Base-by-base conservation (phyloP, 2,888 invertebrate genomes). In the Ceramica pisi region DNA sequence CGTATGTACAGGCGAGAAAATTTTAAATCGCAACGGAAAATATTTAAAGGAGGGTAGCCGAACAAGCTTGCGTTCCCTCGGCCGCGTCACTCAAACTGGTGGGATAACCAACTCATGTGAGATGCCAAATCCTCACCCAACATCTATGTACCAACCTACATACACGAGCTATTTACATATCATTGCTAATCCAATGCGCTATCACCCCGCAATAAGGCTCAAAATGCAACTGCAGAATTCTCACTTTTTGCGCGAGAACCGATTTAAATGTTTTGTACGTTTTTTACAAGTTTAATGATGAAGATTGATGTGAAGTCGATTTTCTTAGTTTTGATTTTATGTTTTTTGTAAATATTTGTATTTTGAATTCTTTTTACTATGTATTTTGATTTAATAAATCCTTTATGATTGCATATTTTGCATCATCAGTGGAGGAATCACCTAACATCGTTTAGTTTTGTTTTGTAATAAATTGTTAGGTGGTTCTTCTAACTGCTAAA, bases 71-170 rank as follows among this genome's bases (percentile, higher is more conserved):
- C 57, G 72, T 55, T 75, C 70, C 74, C 65, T 68, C 50, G 70
- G 19, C 66, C 68, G 75, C 71, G 69, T 71, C 78, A 71, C 61
- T 74, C 80, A 62, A 71, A 85, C 87, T 85, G 87, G 60, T 63
- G 38, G 64, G 65, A 61, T 66, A 75, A 80, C 72, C 66, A 70
- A 60, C 35, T 64, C 64, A 31, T 57, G 46, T 12, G 51, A 64
- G 75, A 78, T 86, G 83, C 84, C 87, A 86, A 86, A 81, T 78
- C 80, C 73, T 66, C 80, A 56, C 41, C 44, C 55, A 78, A 67
- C 75, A 53, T 70, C 77, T 68, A 31, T 19, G 19, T 55, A 55
- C 10, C 31, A 19, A 71, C 78, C 66, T 77, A 81, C 78, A 80
- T 66, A 48, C 61, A 68, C 38, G 38, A 70, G 78, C 50, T 80